Base-by-base conservation (phyloP, 2,888 invertebrate genomes). In the Nephrocerus scutellatus region DNA sequence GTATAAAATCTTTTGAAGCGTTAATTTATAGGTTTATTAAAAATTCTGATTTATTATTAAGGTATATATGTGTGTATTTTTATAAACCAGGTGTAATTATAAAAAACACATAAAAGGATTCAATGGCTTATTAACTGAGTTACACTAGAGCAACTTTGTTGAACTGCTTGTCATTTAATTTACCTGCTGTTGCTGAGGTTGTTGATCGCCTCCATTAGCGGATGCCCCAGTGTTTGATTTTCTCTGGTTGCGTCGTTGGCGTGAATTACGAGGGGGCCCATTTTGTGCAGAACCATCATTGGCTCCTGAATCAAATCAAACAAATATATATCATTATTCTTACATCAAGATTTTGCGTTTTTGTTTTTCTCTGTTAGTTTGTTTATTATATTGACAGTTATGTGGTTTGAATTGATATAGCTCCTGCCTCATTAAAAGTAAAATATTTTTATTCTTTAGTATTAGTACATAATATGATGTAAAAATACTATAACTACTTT, bases 181-280 rank as follows among this genome's bases (percentile, higher is more conserved):
- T 64, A 65, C 65, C 66, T 66, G 66, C 54, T 62, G 62, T 46
- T 44, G 43, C 32, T 46, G 45, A 38, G 57, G 59, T 60, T 59
- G 64, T 54, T 62, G 63, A 30, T 64, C 62, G 49, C 60, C 62
- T 48, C 60, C 61, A 46, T 55, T 49, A 30, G 55, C 39, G 41
- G 52, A 53, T 44, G 48, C 54, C 36, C 43, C 50, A 43, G 50
- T 61, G 48, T 62, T 65, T 36, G 57, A 56, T 42, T 61, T 66
- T 48, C 63, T 60, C 37, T 49, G 49, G 44, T 60, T 63, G 43
- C 63, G 64, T 47, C 65, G 63, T 53, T 59, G 57, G 44, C 60
- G 62, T 46, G 50, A 56, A 48, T 51, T 55, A 41, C 58, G 55
- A 39, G 80, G 78, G 60, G 78, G 78, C 68, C 71, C 52, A 14